These are phyloP conservation scores for Halotydeus destructor DNA, from an alignment of 1,140 invertebrate species.

Conservation along the genomic window DNA sequence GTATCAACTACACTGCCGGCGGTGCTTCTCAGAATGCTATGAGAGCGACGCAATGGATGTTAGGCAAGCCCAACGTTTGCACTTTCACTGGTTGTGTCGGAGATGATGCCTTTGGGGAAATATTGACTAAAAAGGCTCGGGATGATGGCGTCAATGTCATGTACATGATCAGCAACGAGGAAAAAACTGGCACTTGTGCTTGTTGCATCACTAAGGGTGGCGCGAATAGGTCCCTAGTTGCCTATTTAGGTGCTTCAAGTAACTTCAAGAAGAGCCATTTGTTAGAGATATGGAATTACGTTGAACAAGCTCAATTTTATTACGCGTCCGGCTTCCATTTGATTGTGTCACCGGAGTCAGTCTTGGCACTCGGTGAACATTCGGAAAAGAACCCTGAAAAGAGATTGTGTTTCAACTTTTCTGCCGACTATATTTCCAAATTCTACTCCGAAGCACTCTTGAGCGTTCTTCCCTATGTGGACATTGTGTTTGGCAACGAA, in stretches of 20 bases:
- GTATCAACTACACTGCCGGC: slow-evolving; percentile 39
- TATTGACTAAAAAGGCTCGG: slow-evolving; percentile 53
- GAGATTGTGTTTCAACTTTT: slow-evolving; percentile 31
- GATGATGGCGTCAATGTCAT: slow-evolving; percentile 60
- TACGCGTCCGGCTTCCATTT: slow-evolving; percentile 13
- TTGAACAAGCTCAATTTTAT: slow-evolving; percentile 8
- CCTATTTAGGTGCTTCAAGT: slow-evolving; percentile 85
- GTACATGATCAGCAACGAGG: slow-evolving; percentile 53
- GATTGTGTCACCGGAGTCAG: slow-evolving; percentile 4
- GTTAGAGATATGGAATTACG: slow-evolving; percentile 11
- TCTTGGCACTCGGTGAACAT: slow-evolving; percentile 9
- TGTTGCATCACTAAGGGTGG: slow-evolving; percentile 52
- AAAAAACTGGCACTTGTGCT: slow-evolving; percentile 67
- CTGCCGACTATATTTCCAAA: slow-evolving; percentile 82
- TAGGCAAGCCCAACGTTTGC: slow-evolving; percentile 2
- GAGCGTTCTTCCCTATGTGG: slow-evolving; percentile 69
- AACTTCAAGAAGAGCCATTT: slow-evolving; percentile 68
- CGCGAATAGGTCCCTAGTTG: slow-evolving; percentile 67
- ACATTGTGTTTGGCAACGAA: slow-evolving; percentile 93
- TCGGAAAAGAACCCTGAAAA: slow-evolving; percentile 1
- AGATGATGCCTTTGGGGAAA: slow-evolving; percentile 67
- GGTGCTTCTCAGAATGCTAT: slow-evolving; percentile 14
- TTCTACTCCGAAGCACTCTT: slow-evolving; percentile 65
- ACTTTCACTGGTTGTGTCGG: slow-evolving; percentile 83
- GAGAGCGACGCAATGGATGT: slow-evolving; percentile 12